A percentile compares a stretch with the other conserved stretches of the same genome.
Evolutionary conservation across 2,113 vertebrate genomes (phyloP).

Genomic region (Chrysochloris asiatica): DNA sequence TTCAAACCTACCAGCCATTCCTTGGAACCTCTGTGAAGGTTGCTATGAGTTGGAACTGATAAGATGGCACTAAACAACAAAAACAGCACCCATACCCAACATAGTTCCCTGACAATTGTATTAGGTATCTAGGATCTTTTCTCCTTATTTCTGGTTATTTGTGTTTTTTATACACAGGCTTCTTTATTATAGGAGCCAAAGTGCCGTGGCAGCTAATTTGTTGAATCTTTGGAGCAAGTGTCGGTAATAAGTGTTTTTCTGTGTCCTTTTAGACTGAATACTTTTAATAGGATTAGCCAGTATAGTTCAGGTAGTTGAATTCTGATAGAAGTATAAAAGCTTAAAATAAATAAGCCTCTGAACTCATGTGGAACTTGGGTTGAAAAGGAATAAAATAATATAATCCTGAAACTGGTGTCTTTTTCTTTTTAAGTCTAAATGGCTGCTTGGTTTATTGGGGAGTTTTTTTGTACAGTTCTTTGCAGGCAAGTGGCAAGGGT

Average conservation of each 20-base stretch:
- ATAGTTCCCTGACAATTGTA: neutral
- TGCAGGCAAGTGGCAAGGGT: neutral
- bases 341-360: constrained; percentile 24
- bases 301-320: neutral
- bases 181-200: neutral
- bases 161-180: neutral
- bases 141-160: neutral
- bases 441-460: neutral
- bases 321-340: constrained; percentile 3
- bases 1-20: too few relatives aligned
- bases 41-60: too few relatives aligned
- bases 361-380: neutral
- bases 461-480: neutral
- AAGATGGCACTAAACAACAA: too few relatives aligned
- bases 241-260: neutral
- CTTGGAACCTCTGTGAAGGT: too few relatives aligned
- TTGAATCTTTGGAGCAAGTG: neutral
- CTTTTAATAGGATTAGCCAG: constrained; percentile 15
- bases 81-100: too few relatives aligned
- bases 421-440: constrained; percentile 4
- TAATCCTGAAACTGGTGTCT: neutral
- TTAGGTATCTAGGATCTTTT: neutral
- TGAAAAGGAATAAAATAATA: neutral
- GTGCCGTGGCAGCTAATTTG: neutral
- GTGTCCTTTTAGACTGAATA: neutral